Base-by-base conservation (phyloP, 2,113 vertebrate species). In the Corvus moneduloides region DNA sequence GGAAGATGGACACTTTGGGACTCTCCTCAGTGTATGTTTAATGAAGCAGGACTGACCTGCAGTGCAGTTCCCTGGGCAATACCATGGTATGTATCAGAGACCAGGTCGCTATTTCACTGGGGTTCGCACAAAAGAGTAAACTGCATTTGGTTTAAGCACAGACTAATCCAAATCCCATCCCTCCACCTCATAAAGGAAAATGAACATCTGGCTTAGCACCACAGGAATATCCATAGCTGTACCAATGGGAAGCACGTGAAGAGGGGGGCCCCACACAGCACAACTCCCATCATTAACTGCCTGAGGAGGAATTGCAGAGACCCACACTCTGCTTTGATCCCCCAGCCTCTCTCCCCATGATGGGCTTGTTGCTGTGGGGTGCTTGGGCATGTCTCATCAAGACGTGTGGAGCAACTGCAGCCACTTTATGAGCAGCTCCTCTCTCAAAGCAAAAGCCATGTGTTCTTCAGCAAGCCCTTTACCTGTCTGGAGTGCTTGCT, bases 401-500 rank as follows among this genome's bases (percentile, higher is more conserved):
- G 41, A 16, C 0, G 0, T 10, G 4, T 20, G 37, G 74, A 76
- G 32, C 35, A 51, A 23, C 12, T 51, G 35, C 33, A 84, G 17
- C 51, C 0, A 0, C 52, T 56, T 89, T 13, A 56, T 37, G 62
- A 89, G 59, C 44, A 76, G 71, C 46, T 74, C 11, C 48, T 44
- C 46, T 82, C 63, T 20, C 43, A 37, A 28, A 80, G 52, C 32
- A 84, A 44, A 88, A 77, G 41, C 46, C 5, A 2, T 12, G 27
- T 16, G 26, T 4, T 46, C 62, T 66, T 74, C 21, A 77, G 46
- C 2, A 6, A 66, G 27, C 63, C 90, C 52, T 73, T 90, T 96
- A 99, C 99, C 98, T 66, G 98, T 98, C 96, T 99, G 99, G 82
- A 99, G 98, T 1, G 99, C 98, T 96, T 99, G 99, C 48, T 99